Evolutionary conservation across 2,113 vertebrate species (phyloP).

Genomic region (Oplegnathus fasciatus): DNA sequence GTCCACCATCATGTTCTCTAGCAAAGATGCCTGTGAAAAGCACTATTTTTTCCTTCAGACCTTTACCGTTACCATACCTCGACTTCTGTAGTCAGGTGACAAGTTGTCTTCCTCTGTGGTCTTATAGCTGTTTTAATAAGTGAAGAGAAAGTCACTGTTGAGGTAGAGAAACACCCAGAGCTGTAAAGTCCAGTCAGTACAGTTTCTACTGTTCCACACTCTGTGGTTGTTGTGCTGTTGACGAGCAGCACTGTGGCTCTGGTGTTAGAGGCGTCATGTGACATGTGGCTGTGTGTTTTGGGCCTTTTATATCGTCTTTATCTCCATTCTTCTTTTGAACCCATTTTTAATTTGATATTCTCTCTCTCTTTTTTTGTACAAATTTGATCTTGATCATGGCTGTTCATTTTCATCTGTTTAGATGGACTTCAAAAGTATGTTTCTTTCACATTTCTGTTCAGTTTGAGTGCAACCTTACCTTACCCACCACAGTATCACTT

Average conservation of each 20-base stretch:
- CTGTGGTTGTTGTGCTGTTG: too few relatives aligned
- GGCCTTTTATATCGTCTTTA: not conserved
- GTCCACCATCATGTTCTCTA: too few relatives aligned
- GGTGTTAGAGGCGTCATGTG: not conserved
- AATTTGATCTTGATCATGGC: not conserved
- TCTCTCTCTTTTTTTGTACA: not conserved
- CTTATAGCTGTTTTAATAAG: too few relatives aligned
- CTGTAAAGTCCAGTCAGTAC: not conserved
- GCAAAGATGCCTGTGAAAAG: not conserved
- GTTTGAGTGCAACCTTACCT: not conserved
- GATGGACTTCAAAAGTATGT: too few relatives aligned
- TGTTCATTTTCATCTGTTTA: not conserved
- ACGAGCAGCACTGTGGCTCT: too few relatives aligned
- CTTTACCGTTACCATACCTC: not conserved
- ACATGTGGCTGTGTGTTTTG: not conserved
- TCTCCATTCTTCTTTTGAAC: not conserved
- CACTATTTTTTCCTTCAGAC: too few relatives aligned
- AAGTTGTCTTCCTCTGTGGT: too few relatives aligned
- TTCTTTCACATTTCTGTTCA: conserved; percentile 1
- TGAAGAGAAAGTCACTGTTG: not conserved
- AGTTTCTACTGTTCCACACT: too few relatives aligned
- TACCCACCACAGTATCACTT: conserved; percentile 4
- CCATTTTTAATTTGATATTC: not conserved
- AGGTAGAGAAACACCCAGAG: not conserved
- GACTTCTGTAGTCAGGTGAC: too few relatives aligned